Evolutionary conservation across 2,888 invertebrate genomes (phyloP).

Genomic region (Auanema freiburgensis): DNA sequence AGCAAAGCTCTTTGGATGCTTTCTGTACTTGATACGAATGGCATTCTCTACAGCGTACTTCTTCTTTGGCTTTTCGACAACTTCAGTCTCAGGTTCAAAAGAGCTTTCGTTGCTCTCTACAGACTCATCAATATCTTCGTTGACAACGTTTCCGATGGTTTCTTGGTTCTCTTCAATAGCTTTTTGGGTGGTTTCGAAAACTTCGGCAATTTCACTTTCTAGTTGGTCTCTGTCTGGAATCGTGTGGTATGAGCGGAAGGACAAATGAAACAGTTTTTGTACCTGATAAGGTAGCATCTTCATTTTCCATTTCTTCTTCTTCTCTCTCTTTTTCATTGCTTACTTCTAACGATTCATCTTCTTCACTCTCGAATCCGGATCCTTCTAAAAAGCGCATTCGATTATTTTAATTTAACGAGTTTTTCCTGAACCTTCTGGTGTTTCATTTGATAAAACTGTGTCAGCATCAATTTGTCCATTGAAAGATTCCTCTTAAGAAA

Average conservation of each 20-base stretch:
- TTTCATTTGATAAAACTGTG: not conserved
- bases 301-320: slow-evolving; percentile 12
- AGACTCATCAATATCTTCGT: slow-evolving; percentile 17
- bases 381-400: not conserved
- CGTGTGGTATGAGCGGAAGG: not conserved
- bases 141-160: slow-evolving; percentile 7
- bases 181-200: slow-evolving; percentile 11
- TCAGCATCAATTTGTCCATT: slow-evolving; percentile 2
- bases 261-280: not conserved
- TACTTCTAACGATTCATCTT: slow-evolving; percentile 4
- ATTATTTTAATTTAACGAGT: not conserved
- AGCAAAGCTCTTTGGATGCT: not conserved
- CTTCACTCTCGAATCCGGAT: slow-evolving; percentile 4
- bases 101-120: slow-evolving; percentile 8
- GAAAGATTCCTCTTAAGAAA: slow-evolving; percentile 3
- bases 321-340: slow-evolving; percentile 13
- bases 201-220: slow-evolving; percentile 1
- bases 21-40: not conserved
- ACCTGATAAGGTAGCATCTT: slow-evolving; percentile 7
- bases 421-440: not conserved
- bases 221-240: slow-evolving; percentile 6
- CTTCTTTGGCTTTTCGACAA: slow-evolving; percentile 5
- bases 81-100: slow-evolving; percentile 1
- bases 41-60: slow-evolving; percentile 7
- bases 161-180: slow-evolving; percentile 15